Base-by-base conservation (phyloP, 1,140 invertebrate genomes). In the Conus betulinus region DNA sequence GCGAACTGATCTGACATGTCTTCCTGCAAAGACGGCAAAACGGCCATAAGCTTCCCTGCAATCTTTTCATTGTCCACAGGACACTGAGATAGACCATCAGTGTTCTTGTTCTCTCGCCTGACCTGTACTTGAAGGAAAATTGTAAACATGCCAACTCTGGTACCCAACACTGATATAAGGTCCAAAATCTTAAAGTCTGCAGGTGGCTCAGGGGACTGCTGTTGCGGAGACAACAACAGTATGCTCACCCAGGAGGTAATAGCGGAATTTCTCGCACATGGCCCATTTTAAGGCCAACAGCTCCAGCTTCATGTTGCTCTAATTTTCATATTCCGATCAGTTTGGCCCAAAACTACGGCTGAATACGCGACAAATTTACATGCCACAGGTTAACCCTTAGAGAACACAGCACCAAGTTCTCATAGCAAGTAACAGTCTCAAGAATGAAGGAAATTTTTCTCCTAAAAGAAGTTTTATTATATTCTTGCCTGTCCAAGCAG, bases 231-330 rank as follows among this genome's bases (percentile, higher is more conserved):
- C 11, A 27, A 17, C 11, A 27, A 81, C 78, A 13, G 25, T 17
- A 13, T 81, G 25, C 25, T 11, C 25, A 17, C 78, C 78, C 11
- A 81, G 51, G 25, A 81, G 51, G 25, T 81, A 81, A 25, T 81
- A 15, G 11, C 78, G 25, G n/a, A 81, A 81, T 81, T 81, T 81
- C 13, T 81, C 78, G n/a, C 78, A 81, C 51, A 81, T 25, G 13
- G 60, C 60, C 60, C 60, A 67, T 23, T 67, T 67, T 23, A 67
- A 15, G 13, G 60, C 60, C 20, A 67, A 25, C 11, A 25, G 25
- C 15, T 52, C 51, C 51, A 52, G 51, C 25, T 81, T 52, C 78
- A 27, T 27, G 51, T 25, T 27, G 25, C 51, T 81, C 1, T 27
- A 81, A 5, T 81, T 81, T 52, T 81, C n/a, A 13, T 17, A 17